Conservation (phyloP, 2,797 vertebrate genomes). For the Pachyuromys duprasi region DNA sequence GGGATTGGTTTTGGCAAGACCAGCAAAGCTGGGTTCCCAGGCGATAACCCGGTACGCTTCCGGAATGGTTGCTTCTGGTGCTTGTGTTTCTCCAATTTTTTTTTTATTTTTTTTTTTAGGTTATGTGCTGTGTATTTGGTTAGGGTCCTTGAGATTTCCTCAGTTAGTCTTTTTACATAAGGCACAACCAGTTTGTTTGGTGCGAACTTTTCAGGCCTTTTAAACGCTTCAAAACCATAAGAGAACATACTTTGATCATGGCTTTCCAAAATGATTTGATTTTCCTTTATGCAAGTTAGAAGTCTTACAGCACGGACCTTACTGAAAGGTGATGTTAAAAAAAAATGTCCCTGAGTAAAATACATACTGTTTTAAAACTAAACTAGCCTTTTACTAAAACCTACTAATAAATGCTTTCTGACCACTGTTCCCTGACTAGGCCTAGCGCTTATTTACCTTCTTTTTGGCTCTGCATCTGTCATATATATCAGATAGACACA, state of each 20-base stretch:
- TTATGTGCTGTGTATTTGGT: neutral
- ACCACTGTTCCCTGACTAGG: neutral
- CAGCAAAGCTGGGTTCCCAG: neutral
- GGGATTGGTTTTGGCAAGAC: neutral
- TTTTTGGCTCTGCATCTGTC: neutral
- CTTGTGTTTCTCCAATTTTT: neutral
- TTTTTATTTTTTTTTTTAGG: slow-evolving; percentile 66
- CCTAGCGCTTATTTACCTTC: neutral
- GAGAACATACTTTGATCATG: neutral
- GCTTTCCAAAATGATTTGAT: neutral
- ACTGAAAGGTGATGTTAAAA: neutral
- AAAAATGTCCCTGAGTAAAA: neutral
- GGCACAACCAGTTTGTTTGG: neutral
- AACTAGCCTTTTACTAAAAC: slow-evolving; percentile 13
- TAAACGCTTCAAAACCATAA: neutral
- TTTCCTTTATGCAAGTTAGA: neutral
- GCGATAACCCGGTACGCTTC: slow-evolving; percentile 55
- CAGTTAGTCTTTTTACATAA: slow-evolving; percentile 16
- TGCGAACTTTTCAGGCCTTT: neutral
- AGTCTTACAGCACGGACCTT: neutral
- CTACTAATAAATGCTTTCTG: neutral
- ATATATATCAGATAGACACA: neutral
- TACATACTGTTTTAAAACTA: neutral
- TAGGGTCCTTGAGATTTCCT: neutral
- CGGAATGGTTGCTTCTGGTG: slow-evolving; percentile 54